Base-by-base conservation (phyloP, 2,888 invertebrate species). In the Liposcelis brunnea region DNA sequence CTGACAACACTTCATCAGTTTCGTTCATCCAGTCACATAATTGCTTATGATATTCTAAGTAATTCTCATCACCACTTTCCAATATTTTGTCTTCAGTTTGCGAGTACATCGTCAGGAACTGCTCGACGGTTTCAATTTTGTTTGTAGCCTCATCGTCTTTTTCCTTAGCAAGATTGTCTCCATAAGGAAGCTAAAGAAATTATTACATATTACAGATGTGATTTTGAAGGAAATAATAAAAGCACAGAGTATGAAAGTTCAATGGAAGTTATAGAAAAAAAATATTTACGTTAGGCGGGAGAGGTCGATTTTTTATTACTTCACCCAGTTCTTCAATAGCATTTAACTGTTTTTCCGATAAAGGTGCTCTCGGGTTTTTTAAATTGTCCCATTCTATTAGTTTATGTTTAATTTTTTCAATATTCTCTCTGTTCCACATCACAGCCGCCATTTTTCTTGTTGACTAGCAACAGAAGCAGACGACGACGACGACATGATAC, bases 1-100 rank as follows among this genome's bases (percentile, higher is more conserved):
- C 26, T 26, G 26, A 4, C 8, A 8, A 52, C 47, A 42, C 58
- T 12, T 26, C 11, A 12, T 44, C 16, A 31, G 34, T 47, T 47
- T 26, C 26, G 8, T 26, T 8, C 26, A 6, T 26, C 26, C 26
- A 26, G 8, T 26, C 8, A 26, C 26, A 26, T 8, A 26, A 26
- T 8, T 26, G 26, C 26, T 26, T 26, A 26, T 26, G 26, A 26
- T 26, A 26, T 6, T 26, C 26, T 26, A 26, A 26, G 8, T 26
- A 26, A 26, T 26, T 26, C 8, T 26, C 26, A 8, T 26, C 26
- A 6, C 26, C 26, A 6, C 8, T 8, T 26, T 26, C 26, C 26
- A 26, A 26, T 26, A 26, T 26, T 26, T 26, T 26, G 26, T 26
- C 26, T 26, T 26, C 26, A 4, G 26, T 26, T 26, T 26, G 5